Evolutionary conservation across 2,113 vertebrate genomes (phyloP), one percentile per base, ranked within the genome.

Genomic region (Andinoacara biseriatus): DNA sequence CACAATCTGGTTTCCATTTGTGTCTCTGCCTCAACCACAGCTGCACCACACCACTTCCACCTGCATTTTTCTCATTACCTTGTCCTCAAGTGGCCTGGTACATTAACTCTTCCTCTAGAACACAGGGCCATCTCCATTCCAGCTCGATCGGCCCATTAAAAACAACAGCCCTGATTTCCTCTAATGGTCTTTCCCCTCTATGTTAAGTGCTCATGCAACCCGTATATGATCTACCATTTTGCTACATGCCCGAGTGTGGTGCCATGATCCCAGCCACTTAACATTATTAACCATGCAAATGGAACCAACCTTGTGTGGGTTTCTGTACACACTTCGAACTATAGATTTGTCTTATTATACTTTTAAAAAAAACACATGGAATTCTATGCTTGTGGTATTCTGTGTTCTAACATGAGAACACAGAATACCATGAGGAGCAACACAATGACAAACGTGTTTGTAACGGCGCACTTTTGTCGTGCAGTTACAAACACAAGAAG

Each of bases 151-250:
- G 4, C 61, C 85, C 92, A 89, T 92, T 94, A 88, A 84, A 92
- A 91, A 59, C 33, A 85, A 85, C 86, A 82, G 79, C 43, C 76
- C 87, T 87, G 89, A 93, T 93, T 91, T 89, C 86, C 80, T 84
- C 87, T 94, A 94, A 94, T 94, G 92, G 88, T 62, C 54, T 63
- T 85, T 63, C 62, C 81, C 80, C 76, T 83, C 46, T 2, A 58
- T 78, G 90, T 90, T 91, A 93, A 95, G 93, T 94, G 93, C 89
- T 92, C 20, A 3, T 59, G 87, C 88, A 72, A 58, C 26, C 77
- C 54, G 81, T 78, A 65, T 83, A 92, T 58, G 86, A 84, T 87
- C 76, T 24, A 49, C 13, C 35, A 57, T 81, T 83, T 24, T 26
- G n/a, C 67, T 81, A 58, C 20, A 2, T 14, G 61, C n/a, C 61